Percentiles rank a stretch among this genome's conserved stretches.
Conservation (phyloP, 2,888 invertebrate species). For the Creontiades dilutus region DNA sequence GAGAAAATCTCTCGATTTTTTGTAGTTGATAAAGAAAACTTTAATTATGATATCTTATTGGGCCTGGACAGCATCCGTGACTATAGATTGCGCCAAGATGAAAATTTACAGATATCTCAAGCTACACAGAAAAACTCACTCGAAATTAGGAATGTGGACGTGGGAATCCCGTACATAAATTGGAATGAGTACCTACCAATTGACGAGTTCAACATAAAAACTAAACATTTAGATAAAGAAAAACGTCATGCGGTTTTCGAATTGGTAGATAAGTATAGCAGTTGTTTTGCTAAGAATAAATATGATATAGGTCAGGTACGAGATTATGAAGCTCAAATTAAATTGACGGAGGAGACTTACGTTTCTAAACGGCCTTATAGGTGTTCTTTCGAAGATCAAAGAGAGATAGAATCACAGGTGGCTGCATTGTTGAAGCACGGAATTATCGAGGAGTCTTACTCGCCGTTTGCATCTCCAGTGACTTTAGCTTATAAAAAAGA, state of each 20-base stretch:
- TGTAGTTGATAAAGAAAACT: slow-evolving; percentile 14
- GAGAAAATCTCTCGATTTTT: slow-evolving; percentile 51
- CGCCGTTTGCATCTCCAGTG: slow-evolving; percentile 70
- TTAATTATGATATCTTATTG: background rate
- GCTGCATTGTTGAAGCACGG: slow-evolving; percentile 53
- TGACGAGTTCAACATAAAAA: slow-evolving; percentile 44
- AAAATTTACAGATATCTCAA: slow-evolving; percentile 21
- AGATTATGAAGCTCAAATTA: slow-evolving; percentile 59
- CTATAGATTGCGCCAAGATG: slow-evolving; percentile 7
- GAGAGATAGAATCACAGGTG: slow-evolving; percentile 66
- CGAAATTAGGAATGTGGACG: background rate
- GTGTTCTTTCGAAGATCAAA: slow-evolving; percentile 47
- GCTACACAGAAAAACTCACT: background rate
- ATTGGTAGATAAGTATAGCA: slow-evolving; percentile 61
- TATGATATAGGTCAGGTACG: slow-evolving; percentile 67
- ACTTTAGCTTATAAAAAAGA: slow-evolving; percentile 70
- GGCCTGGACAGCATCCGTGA: slow-evolving; percentile 18
- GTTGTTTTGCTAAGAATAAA: slow-evolving; percentile 63
- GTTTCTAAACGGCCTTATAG: slow-evolving; percentile 50
- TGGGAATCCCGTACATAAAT: slow-evolving; percentile 13
- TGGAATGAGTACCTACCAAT: slow-evolving; percentile 48
- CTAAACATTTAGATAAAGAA: background rate
- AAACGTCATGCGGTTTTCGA: slow-evolving; percentile 43
- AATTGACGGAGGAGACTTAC: slow-evolving; percentile 53
- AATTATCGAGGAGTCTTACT: slow-evolving; percentile 69